These are phyloP conservation scores for Chydorus sphaericus DNA, from an alignment of 2,888 invertebrate species.

Conservation along the genomic window DNA sequence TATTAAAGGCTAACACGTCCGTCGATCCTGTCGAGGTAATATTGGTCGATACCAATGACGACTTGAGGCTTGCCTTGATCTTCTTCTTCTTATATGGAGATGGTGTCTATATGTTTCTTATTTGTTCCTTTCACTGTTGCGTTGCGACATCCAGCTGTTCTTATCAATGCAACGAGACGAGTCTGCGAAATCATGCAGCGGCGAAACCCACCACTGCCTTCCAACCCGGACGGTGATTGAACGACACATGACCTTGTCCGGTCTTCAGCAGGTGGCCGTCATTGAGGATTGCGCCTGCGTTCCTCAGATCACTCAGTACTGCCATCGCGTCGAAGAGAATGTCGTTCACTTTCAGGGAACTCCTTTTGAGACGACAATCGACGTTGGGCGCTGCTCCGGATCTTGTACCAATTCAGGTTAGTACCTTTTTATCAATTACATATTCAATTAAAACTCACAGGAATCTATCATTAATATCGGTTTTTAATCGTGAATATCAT, in stretches of 20 bases:
- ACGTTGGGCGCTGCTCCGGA: slow-evolving; percentile 31
- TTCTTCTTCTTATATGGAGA: neutral
- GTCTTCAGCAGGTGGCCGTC: slow-evolving; percentile 28
- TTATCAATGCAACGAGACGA: slow-evolving; percentile 12
- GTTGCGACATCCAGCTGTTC: slow-evolving; percentile 3
- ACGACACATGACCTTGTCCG: slow-evolving; percentile 29
- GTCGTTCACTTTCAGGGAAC: slow-evolving; percentile 30
- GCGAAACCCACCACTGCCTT: slow-evolving; percentile 24
- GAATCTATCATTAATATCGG: too few species aligned
- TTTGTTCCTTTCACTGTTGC: neutral
- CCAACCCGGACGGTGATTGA: slow-evolving; percentile 28
- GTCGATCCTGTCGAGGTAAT: slow-evolving; percentile 18
- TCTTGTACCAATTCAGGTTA: slow-evolving; percentile 24
- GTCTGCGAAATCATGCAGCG: slow-evolving; percentile 14
- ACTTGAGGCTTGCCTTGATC: neutral
- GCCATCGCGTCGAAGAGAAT: slow-evolving; percentile 27
- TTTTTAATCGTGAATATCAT: too few species aligned
- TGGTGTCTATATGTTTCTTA: neutral
- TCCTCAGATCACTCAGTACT: slow-evolving; percentile 23
- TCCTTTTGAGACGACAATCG: slow-evolving; percentile 29
- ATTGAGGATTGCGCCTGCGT: slow-evolving; percentile 30
- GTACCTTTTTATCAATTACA: neutral
- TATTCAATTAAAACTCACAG: too few species aligned
- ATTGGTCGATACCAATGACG: too few species aligned
- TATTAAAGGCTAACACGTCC: slow-evolving; percentile 16